phyloP scores from a whole-genome alignment of 2,113 vertebrate genomes.

The Coregonus clupeaformis region DNA sequence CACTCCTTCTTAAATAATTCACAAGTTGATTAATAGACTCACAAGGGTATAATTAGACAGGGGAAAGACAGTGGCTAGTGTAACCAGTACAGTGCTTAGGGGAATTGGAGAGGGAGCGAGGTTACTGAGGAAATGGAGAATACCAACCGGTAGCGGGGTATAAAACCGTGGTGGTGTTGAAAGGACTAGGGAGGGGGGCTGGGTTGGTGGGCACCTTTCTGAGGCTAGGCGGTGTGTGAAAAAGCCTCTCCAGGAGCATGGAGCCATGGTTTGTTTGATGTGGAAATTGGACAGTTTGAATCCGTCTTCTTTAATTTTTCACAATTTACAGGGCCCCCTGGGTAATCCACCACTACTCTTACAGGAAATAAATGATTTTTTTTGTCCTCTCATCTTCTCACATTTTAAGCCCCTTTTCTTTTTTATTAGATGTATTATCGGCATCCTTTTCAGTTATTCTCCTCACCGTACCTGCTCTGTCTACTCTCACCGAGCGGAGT shows the following conservation, averaged over 20 bases:
- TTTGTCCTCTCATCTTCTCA: slow-evolving; percentile 69
- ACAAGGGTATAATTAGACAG: slow-evolving; percentile 99
- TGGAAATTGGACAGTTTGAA: slow-evolving; percentile 99
- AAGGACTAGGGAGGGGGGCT: slow-evolving; percentile 57
- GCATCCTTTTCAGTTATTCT: slow-evolving; percentile 21
- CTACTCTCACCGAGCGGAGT: slow-evolving; percentile 38
- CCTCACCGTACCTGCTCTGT: slow-evolving; percentile 47
- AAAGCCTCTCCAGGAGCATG: slow-evolving; percentile 92
- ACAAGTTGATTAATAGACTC: slow-evolving; percentile 99
- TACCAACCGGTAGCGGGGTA: slow-evolving; percentile 62
- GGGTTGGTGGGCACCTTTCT: slow-evolving; percentile 74
- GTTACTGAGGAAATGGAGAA: slow-evolving; percentile 80
- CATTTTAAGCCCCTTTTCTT: slow-evolving; percentile 41
- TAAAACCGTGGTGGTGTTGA: slow-evolving; percentile 69
- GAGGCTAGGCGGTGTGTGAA: slow-evolving; percentile 46
- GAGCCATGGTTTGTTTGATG: slow-evolving; percentile 96
- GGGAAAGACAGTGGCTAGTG: slow-evolving; percentile 93
- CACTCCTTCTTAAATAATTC: slow-evolving; percentile 95
- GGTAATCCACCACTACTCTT: slow-evolving; percentile 86
- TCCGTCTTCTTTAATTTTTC: slow-evolving; percentile 99
- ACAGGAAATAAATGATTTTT: slow-evolving; percentile 82
- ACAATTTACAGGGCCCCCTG: slow-evolving; percentile 93
- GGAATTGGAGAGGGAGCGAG: slow-evolving; percentile 83
- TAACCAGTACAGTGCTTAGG: slow-evolving; percentile 95
- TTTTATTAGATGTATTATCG: slow-evolving; percentile 30